These are phyloP conservation scores for Anarsia innoxiella DNA, from an alignment of 2,888 invertebrate genomes.

Conservation along the genomic window DNA sequence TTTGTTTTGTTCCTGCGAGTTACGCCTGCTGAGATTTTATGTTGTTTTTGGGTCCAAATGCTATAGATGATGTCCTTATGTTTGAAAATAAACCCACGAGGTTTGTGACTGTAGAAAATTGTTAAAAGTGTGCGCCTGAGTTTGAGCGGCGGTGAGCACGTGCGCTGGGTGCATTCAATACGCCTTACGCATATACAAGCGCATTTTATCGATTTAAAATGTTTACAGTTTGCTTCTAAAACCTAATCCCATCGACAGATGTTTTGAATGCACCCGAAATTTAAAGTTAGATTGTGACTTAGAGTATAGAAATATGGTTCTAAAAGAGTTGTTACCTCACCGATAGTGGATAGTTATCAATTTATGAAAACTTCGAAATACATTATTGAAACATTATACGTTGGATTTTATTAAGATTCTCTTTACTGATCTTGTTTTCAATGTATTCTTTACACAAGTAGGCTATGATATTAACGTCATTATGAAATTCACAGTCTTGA, in stretches of 20 bases:
- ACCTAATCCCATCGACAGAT: conserved; percentile 14
- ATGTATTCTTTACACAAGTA: no score
- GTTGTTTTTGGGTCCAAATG: conserved; percentile 13
- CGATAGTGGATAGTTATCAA: conserved; percentile 70
- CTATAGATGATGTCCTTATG: no score
- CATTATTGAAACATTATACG: conserved; percentile 43
- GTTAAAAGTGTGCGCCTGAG: conserved; percentile 27
- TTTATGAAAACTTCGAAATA: conserved; percentile 67
- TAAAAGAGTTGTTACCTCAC: conserved; percentile 71
- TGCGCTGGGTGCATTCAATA: conserved; percentile 37
- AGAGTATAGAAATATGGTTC: conserved; percentile 59
- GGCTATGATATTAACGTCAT: not conserved
- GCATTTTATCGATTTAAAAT: not conserved
- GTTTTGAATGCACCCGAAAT: conserved; percentile 49
- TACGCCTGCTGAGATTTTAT: conserved; percentile 2
- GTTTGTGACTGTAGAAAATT: no score
- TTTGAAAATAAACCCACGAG: no score
- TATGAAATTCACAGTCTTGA: conserved; percentile 1
- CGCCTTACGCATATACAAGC: no score
- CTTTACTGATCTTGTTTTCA: no score
- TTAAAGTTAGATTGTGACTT: conserved; percentile 57
- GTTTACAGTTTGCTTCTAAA: no score
- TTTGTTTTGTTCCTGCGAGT: no score
- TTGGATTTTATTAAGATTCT: conserved; percentile 1
- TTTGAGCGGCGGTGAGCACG: conserved; percentile 36